These are phyloP conservation scores for Molorchus minor DNA, from an alignment of 2,888 invertebrate genomes.

Conservation along the genomic window DNA sequence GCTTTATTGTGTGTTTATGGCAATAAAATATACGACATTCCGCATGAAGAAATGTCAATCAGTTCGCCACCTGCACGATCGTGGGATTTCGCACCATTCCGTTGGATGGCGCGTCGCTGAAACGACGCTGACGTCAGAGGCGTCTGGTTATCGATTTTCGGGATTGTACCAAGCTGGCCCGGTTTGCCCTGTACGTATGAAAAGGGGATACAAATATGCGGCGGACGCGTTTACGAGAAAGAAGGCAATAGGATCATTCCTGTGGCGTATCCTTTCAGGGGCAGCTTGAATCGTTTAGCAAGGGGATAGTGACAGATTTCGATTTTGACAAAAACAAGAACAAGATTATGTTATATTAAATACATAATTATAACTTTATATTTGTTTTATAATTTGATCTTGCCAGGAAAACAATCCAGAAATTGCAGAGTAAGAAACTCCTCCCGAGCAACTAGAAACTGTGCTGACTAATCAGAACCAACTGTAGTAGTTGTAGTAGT, in stretches of 20 bases:
- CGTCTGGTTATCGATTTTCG: conserved; percentile 63
- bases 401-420: no score
- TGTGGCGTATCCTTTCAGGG: neutral
- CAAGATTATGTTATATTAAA: no score
- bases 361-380: no score
- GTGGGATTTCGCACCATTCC: conserved; percentile 55
- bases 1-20: conserved; percentile 44
- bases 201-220: conserved; percentile 40
- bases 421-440: no score
- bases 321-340: no score
- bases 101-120: conserved; percentile 57
- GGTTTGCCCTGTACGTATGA: conserved; percentile 43
- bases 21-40: conserved; percentile 54
- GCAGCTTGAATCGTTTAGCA: no score
- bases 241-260: conserved; percentile 38
- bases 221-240: conserved; percentile 35
- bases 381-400: no score
- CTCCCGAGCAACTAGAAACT: no score
- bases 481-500: no score
- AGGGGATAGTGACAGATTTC: no score
- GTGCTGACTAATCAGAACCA: no score
- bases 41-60: conserved; percentile 63
- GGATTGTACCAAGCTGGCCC: conserved; percentile 54
- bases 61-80: conserved; percentile 62
- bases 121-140: conserved; percentile 61